Conservation (phyloP, 2,113 vertebrate species). For the Vireo altiloquus region DNA sequence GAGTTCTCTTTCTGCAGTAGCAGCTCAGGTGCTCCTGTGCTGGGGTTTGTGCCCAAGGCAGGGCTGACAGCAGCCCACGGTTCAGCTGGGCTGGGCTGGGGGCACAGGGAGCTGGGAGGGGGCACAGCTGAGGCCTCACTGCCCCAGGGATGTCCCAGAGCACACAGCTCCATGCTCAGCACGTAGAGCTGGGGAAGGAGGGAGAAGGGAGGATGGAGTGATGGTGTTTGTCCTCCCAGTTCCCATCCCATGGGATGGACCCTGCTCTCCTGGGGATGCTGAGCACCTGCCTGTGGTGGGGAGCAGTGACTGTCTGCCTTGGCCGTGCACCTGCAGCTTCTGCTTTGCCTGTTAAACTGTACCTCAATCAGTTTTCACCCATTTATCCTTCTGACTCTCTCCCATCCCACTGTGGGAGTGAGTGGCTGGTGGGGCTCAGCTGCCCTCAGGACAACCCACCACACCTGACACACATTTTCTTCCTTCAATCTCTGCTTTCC, state of each 20-base stretch:
- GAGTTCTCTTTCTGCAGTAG: background rate
- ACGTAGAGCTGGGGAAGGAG: background rate
- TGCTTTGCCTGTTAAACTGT: background rate
- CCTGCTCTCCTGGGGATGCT: background rate
- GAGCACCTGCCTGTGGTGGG: background rate
- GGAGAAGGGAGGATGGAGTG: background rate
- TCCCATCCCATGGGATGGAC: fast-evolving
- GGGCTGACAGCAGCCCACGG: background rate
- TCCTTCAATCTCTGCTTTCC: background rate
- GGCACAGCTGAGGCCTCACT: background rate
- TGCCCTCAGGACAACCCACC: background rate
- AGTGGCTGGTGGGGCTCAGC: background rate
- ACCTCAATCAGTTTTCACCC: background rate
- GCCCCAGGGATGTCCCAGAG: background rate
- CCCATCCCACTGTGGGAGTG: background rate
- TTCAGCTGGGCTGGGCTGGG: background rate
- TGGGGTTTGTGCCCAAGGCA: background rate
- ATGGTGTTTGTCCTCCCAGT: background rate
- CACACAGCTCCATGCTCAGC: fast-evolving
- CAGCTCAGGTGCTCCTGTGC: fast-evolving
- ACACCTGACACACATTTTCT: background rate
- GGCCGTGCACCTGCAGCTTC: background rate
- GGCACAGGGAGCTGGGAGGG: background rate
- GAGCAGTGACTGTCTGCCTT: background rate
- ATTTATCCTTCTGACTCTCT: background rate